Base-by-base conservation (phyloP, 1,140 invertebrate species). In the Condylostylus longicornis region DNA sequence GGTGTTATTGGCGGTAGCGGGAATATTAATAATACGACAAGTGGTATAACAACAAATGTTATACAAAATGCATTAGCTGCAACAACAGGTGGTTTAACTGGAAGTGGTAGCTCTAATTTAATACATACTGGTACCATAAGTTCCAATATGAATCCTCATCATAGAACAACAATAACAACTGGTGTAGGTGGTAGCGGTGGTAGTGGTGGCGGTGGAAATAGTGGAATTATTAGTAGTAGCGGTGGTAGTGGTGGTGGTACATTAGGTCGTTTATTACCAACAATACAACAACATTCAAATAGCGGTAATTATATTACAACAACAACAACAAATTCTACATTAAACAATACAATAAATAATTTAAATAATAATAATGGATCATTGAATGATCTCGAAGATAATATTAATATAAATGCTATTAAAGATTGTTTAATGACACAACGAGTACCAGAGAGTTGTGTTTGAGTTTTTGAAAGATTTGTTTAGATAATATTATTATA, bases 401-500 rank as follows among this genome's bases (percentile, higher is more conserved):
- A 57, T 37, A 58, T 58, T 31, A 58, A 58, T 29, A 58, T 58
- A 35, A 58, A 58, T 46, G 55, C 54, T 20, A 58, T 58, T 36
- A 58, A 58, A 43, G 55, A 58, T 44, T 58, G 55, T 38, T 50
- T 58, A 33, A 58, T 58, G 55, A 58, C 55, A 33, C 55, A 58
- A 34, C 51, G 55, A 31, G 55, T 58, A 36, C 55, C 55, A 31
- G 55, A 58, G 36, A 58, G 55, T 33, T 58, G 55, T 35, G 55
- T 58, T 38, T 58, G 37, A 34, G 35, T 35, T n/a, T n/a, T n/a
- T n/a, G n/a, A n/a, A n/a, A n/a, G n/a, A n/a, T n/a, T n/a, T n/a
- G n/a, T n/a, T n/a, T n/a, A n/a, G n/a, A n/a, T n/a, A n/a, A n/a
- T n/a, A n/a, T n/a, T n/a, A n/a, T n/a, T n/a, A n/a, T n/a, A n/a